These are phyloP conservation scores for Drosophila hydei DNA, from an alignment of 1,140 invertebrate species.

Conservation along the genomic window DNA sequence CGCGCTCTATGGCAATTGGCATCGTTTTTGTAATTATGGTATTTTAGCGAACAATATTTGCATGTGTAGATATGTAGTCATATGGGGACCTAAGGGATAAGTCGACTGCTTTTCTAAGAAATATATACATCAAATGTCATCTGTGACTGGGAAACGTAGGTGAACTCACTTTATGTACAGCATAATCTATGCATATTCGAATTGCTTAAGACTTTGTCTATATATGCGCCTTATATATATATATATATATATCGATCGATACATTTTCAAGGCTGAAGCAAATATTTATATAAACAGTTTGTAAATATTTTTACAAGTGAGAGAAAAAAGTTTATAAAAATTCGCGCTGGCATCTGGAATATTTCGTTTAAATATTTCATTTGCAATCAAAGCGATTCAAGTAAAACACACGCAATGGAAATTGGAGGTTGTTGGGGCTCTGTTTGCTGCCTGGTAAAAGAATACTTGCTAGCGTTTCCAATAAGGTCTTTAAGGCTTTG, in stretches of 20 bases:
- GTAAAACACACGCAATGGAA: slow-evolving; percentile 36
- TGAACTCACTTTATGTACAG: too few relatives aligned
- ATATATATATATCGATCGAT: slow-evolving; percentile 6
- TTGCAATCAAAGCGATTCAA: slow-evolving; percentile 73
- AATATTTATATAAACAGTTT: slow-evolving; percentile 74
- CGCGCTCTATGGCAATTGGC: not conserved
- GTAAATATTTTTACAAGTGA: slow-evolving; percentile 80
- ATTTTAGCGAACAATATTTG: not conserved
- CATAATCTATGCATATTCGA: too few relatives aligned
- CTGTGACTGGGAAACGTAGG: not conserved
- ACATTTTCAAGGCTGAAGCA: slow-evolving; percentile 32
- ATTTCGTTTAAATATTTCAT: slow-evolving; percentile 75
- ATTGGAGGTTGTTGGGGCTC: not conserved
- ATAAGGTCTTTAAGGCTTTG: slow-evolving; percentile 57
- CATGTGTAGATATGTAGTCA: too few relatives aligned
- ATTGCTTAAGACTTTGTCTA: too few relatives aligned
- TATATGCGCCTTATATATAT: too few relatives aligned
- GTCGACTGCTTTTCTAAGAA: too few relatives aligned
- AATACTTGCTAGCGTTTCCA: slow-evolving; percentile 7
- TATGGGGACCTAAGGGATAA: too few relatives aligned
- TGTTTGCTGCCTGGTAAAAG: not conserved
- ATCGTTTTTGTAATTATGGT: slow-evolving; percentile 20
- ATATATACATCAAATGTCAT: slow-evolving; percentile 9
- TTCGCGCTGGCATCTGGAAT: slow-evolving; percentile 68
- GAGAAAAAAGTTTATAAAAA: slow-evolving; percentile 75